Evolutionary conservation across 2,113 vertebrate species (phyloP).

Genomic region (Progne subis): DNA sequence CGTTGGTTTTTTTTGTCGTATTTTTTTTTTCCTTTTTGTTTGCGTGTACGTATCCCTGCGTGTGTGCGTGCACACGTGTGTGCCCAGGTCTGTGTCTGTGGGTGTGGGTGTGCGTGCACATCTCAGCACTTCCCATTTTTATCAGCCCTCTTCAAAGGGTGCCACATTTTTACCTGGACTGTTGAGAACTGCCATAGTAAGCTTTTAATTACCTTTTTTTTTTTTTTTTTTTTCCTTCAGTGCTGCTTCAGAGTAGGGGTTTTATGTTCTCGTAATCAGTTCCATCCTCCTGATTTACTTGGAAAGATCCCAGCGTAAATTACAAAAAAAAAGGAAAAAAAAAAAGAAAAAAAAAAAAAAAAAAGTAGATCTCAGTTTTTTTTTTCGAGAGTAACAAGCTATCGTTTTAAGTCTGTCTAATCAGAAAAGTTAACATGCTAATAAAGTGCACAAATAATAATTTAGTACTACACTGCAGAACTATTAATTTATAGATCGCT

Average conservation of each 20-base stretch:
- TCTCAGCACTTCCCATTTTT: slow-evolving; percentile 71
- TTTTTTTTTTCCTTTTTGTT: neutral
- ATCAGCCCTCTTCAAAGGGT: slow-evolving; percentile 71
- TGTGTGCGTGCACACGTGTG: neutral
- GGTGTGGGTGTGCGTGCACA: neutral
- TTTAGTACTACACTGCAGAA: slow-evolving; percentile 68
- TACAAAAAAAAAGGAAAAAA: neutral
- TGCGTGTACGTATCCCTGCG: neutral
- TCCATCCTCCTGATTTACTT: slow-evolving; percentile 46
- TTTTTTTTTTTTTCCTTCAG: slow-evolving; percentile 1
- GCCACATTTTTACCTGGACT: slow-evolving; percentile 80
- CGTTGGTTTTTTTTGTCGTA: neutral
- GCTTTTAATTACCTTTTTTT: slow-evolving; percentile 44
- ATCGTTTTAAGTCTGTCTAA: slow-evolving; percentile 60
- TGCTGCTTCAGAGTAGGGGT: slow-evolving; percentile 53
- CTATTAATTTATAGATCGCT: slow-evolving; percentile 70
- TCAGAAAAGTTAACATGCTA: slow-evolving; percentile 60
- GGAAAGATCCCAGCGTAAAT: slow-evolving; percentile 57
- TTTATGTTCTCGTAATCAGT: slow-evolving; percentile 33
- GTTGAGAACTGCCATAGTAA: slow-evolving; percentile 60
- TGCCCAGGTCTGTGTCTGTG: neutral
- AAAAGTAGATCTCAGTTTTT: slow-evolving; percentile 29
- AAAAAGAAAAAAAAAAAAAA: neutral
- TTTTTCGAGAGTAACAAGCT: slow-evolving; percentile 44
- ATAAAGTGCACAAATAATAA: slow-evolving; percentile 67